Percentiles rank a stretch among this genome's conserved stretches.
Conservation (phyloP, 1,140 invertebrate genomes). For the Neocloeon triangulifer region DNA sequence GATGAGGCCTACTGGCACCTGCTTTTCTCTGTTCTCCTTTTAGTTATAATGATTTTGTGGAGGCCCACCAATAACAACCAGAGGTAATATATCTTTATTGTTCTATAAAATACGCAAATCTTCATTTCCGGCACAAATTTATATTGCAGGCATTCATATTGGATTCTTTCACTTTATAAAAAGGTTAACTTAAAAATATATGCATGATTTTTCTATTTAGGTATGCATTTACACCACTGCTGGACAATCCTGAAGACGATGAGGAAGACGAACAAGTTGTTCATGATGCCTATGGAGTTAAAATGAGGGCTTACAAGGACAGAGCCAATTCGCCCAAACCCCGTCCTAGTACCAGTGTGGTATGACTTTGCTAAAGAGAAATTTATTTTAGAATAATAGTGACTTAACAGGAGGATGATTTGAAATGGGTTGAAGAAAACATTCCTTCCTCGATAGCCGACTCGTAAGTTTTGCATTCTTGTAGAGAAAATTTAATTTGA, state of each 20-base stretch:
- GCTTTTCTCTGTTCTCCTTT: constrained; percentile 62
- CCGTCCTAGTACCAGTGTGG: constrained; percentile 11
- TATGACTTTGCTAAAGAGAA: constrained; percentile 8
- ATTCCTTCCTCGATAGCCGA: constrained; percentile 53
- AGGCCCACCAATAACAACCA: constrained; percentile 87
- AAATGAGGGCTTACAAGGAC: constrained; percentile 29
- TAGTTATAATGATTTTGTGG: constrained; percentile 88
- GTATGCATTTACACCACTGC: constrained; percentile 77
- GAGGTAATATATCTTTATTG: constrained; percentile 26
- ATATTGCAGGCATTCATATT: not conserved
- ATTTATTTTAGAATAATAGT: constrained; percentile 7
- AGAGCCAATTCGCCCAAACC: constrained; percentile 11
- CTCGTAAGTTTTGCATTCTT: constrained; percentile 22
- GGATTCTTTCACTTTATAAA: not conserved
- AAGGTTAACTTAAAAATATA: not conserved
- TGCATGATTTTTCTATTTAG: constrained; percentile 13
- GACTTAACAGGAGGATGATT: constrained; percentile 42
- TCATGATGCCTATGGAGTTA: constrained; percentile 62
- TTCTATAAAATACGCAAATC: constrained; percentile 3
- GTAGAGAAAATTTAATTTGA: constrained; percentile 1
- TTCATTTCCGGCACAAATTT: not conserved
- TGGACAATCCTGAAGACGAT: constrained; percentile 66
- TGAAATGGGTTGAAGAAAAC: constrained; percentile 83
- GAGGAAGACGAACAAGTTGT: constrained; percentile 62
- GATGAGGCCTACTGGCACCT: constrained; percentile 90